phyloP scores from a whole-genome alignment of 2,888 invertebrate species.

The Octonoba sinensis region DNA sequence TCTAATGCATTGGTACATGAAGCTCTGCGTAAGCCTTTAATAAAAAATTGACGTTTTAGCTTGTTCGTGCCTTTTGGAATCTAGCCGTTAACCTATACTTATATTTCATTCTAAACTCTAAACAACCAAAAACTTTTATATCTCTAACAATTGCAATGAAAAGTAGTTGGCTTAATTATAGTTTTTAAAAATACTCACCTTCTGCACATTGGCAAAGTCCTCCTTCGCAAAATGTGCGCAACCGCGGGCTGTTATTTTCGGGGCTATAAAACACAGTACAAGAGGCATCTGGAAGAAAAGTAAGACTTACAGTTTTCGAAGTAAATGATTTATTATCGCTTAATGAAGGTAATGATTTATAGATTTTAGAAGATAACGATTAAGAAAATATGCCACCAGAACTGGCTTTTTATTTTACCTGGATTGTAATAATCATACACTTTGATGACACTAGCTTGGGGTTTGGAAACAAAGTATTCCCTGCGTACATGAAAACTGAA shows the following conservation, averaged over 20 bases:
- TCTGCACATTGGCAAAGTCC: slow-evolving; percentile 59
- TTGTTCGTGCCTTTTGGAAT: too few relatives aligned
- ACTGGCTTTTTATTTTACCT: slow-evolving; percentile 24
- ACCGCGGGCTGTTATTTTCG: slow-evolving; percentile 30
- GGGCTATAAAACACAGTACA: slow-evolving; percentile 53
- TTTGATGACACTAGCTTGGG: slow-evolving; percentile 50
- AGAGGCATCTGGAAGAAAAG: slow-evolving; percentile 28
- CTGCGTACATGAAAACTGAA: slow-evolving; percentile 39
- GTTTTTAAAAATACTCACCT: slow-evolving; percentile 8
- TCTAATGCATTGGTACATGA: too few relatives aligned
- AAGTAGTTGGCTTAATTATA: background rate
- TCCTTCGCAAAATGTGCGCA: slow-evolving; percentile 47
- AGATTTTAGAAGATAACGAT: too few relatives aligned
- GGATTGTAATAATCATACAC: slow-evolving; percentile 60
- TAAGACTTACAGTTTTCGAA: background rate
- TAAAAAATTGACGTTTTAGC: too few relatives aligned
- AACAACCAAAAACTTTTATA: too few relatives aligned
- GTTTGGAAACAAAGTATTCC: slow-evolving; percentile 49
- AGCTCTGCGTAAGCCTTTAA: too few relatives aligned
- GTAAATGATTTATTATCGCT: background rate
- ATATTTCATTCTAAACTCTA: too few relatives aligned
- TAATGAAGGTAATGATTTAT: too few relatives aligned
- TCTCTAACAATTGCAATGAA: too few relatives aligned
- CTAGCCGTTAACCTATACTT: too few relatives aligned
- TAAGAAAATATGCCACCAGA: too few relatives aligned